phyloP scores from a whole-genome alignment of 2,888 invertebrate genomes.

The Ichneumon xanthorius region DNA sequence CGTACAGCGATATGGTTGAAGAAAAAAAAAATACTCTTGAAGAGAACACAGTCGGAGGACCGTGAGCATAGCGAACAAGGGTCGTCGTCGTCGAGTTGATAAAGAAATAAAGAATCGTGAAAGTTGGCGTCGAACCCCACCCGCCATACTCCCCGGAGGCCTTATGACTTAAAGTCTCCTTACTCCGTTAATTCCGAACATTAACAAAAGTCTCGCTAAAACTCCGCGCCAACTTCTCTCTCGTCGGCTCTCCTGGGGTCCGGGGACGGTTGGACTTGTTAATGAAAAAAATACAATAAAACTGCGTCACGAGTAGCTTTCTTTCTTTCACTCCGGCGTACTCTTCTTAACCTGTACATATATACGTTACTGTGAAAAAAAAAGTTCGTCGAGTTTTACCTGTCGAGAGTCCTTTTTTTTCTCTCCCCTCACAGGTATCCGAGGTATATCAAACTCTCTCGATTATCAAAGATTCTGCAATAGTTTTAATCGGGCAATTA shows the following conservation, averaged over 20 bases:
- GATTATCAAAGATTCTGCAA: slow-evolving; percentile 39
- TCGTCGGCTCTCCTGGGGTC: slow-evolving; percentile 75
- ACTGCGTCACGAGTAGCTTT: slow-evolving; percentile 72
- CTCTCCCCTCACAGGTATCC: neutral
- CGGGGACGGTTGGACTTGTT: slow-evolving; percentile 80
- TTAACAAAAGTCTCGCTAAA: slow-evolving; percentile 85
- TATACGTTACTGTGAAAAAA: neutral
- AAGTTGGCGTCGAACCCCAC: slow-evolving; percentile 83
- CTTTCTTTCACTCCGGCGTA: slow-evolving; percentile 52
- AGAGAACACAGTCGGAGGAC: neutral
- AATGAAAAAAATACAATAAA: slow-evolving; percentile 84
- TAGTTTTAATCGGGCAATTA: slow-evolving; percentile 55
- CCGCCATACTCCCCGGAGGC: slow-evolving; percentile 79
- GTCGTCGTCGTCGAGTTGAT: slow-evolving; percentile 79
- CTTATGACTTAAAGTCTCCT: slow-evolving; percentile 85
- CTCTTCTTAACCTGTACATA: slow-evolving; percentile 7
- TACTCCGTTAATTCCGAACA: slow-evolving; percentile 85
- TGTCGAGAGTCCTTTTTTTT: neutral
- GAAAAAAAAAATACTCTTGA: neutral
- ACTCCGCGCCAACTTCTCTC: slow-evolving; percentile 82
- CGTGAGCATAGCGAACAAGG: slow-evolving; percentile 69
- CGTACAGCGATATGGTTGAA: slow-evolving; percentile 58
- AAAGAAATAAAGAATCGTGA: slow-evolving; percentile 85
- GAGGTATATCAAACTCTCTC: neutral
- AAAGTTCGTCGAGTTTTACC: slow-evolving; percentile 10